A percentile compares a stretch with the other conserved stretches of the same genome.
These are phyloP conservation scores for Drosophila borborema DNA, from an alignment of 2,888 invertebrate species.

Conservation along the genomic window DNA sequence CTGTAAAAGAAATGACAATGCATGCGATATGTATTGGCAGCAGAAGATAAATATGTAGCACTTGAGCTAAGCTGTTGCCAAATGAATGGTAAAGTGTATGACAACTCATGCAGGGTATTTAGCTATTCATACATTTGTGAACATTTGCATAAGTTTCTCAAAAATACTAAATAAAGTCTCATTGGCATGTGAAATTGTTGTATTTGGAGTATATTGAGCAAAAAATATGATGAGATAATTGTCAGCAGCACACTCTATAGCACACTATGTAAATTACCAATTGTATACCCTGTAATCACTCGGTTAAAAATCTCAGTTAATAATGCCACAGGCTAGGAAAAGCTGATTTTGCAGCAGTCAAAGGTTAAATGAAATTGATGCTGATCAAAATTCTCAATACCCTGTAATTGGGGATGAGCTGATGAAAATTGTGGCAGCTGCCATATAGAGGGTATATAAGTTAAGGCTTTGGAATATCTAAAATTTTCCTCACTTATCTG, in stretches of 20 bases:
- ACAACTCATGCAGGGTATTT: not conserved
- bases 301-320: not conserved
- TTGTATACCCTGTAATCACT: slow-evolving; percentile 4
- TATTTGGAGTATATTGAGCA: too few relatives aligned
- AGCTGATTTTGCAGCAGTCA: not conserved
- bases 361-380: not conserved
- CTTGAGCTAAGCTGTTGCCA: not conserved
- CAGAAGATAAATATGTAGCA: not conserved
- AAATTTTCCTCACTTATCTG: not conserved
- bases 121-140: too few relatives aligned
- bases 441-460: not conserved
- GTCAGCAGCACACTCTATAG: too few relatives aligned
- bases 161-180: too few relatives aligned
- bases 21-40: not conserved
- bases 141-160: too few relatives aligned
- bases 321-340: not conserved
- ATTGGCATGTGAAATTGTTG: too few relatives aligned
- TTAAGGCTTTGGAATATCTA: not conserved
- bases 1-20: not conserved
- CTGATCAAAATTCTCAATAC: not conserved
- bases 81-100: too few relatives aligned
- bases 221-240: too few relatives aligned
- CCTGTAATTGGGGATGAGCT: not conserved
- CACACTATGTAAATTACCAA: not conserved
- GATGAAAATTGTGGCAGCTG: not conserved